Evolutionary conservation across 2,113 vertebrate species (phyloP).

Genomic region (Sterna hirundo): DNA sequence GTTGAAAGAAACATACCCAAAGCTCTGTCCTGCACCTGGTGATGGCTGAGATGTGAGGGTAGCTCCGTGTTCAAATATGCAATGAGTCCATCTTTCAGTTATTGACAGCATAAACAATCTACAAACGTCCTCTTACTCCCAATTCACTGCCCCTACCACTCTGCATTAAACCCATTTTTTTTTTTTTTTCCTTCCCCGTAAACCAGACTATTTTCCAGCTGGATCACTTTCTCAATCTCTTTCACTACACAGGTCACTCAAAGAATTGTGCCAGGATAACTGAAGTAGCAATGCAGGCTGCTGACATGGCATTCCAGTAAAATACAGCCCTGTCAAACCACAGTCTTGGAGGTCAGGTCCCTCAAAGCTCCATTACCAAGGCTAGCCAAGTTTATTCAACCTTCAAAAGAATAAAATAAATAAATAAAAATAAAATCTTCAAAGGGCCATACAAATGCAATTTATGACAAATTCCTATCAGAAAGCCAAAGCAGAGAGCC

Average conservation of each 20-base stretch:
- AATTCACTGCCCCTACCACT: neutral
- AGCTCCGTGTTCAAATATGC: neutral
- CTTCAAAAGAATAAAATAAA: neutral
- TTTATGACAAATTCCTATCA: neutral
- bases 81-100: neutral
- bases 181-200: no score
- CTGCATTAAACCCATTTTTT: neutral
- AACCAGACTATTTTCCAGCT: neutral
- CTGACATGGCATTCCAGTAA: neutral
- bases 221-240: neutral
- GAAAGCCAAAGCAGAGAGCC: neutral
- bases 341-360: neutral
- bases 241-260: neutral
- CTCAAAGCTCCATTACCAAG: neutral
- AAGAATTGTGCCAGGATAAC: neutral
- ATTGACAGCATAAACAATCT: neutral
- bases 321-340: neutral
- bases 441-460: neutral
- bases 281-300: neutral
- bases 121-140: neutral
- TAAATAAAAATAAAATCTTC: neutral
- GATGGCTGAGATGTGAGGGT: neutral
- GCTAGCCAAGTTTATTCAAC: neutral
- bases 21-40: neutral
- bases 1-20: neutral